These are phyloP conservation scores for Chlorops oryzae DNA, from an alignment of 1,140 invertebrate species.

Conservation along the genomic window DNA sequence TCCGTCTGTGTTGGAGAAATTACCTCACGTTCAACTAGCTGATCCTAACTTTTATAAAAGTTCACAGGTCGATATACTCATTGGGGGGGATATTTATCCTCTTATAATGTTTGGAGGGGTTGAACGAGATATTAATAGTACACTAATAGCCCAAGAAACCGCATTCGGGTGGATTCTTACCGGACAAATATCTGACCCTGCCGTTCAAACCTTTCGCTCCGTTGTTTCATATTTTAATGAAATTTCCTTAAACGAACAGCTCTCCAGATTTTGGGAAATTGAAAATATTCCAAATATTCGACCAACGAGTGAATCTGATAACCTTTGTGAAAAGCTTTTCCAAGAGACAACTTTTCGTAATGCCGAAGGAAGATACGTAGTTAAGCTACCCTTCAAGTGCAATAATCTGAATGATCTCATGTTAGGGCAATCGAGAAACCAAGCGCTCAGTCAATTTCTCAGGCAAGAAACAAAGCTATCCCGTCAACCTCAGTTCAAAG, in stretches of 20 bases:
- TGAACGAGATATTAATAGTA: too few species aligned
- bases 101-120: too few species aligned
- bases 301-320: neutral
- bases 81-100: too few species aligned
- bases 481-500: neutral
- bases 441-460: neutral
- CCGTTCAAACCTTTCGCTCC: too few species aligned
- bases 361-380: neutral
- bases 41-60: too few species aligned
- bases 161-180: neutral
- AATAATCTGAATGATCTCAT: neutral
- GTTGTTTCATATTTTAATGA: neutral
- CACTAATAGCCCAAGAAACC: too few species aligned
- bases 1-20: too few species aligned
- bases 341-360: neutral
- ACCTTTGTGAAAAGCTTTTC: neutral
- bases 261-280: neutral
- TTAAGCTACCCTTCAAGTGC: neutral
- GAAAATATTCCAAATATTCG: neutral
- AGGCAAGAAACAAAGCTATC: neutral
- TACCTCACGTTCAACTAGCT: too few species aligned
- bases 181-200: neutral
- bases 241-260: neutral
- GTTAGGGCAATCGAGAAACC: neutral
- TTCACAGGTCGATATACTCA: too few species aligned